These are phyloP conservation scores for Lasioglossum leucozonium DNA, from an alignment of 2,888 invertebrate genomes.

Conservation along the genomic window DNA sequence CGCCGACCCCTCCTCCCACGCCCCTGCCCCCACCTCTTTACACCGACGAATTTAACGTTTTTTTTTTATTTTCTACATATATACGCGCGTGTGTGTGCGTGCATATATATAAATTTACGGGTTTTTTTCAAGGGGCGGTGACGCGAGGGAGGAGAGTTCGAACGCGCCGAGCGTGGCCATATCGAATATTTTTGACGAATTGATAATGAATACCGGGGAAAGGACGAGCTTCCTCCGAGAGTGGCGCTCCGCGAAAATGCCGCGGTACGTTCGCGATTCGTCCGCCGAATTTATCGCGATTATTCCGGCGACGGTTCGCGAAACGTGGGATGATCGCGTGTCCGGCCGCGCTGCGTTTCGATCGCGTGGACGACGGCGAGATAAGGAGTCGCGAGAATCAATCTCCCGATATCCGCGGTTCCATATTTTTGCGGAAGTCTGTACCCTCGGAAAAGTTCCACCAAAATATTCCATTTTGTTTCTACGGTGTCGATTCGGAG, in stretches of 20 bases:
- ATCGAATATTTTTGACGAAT: slow-evolving; percentile 76
- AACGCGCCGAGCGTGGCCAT: slow-evolving; percentile 64
- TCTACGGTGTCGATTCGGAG: too few relatives aligned
- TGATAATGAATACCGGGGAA: slow-evolving; percentile 77
- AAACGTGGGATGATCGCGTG: background rate
- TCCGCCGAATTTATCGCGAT: slow-evolving; percentile 58
- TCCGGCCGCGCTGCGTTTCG: background rate
- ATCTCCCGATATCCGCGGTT: background rate
- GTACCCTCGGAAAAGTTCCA: too few relatives aligned
- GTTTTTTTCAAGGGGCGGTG: background rate
- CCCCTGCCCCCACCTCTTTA: slow-evolving; percentile 10
- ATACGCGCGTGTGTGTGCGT: too few relatives aligned
- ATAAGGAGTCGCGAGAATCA: background rate
- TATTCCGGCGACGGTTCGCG: slow-evolving; percentile 51
- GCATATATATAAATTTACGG: background rate
- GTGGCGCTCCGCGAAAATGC: slow-evolving; percentile 59
- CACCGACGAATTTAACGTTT: slow-evolving; percentile 73
- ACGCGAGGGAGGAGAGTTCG: slow-evolving; percentile 13
- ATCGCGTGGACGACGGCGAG: background rate
- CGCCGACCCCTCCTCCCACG: slow-evolving; percentile 41
- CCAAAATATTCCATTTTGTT: too few relatives aligned
- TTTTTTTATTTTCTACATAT: slow-evolving; percentile 37
- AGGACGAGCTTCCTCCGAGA: slow-evolving; percentile 62
- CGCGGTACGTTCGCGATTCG: slow-evolving; percentile 49
- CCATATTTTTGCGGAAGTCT: slow-evolving; percentile 4